Evolutionary conservation across 2,888 invertebrate genomes (phyloP).

Genomic region (Spisula subtruncata): DNA sequence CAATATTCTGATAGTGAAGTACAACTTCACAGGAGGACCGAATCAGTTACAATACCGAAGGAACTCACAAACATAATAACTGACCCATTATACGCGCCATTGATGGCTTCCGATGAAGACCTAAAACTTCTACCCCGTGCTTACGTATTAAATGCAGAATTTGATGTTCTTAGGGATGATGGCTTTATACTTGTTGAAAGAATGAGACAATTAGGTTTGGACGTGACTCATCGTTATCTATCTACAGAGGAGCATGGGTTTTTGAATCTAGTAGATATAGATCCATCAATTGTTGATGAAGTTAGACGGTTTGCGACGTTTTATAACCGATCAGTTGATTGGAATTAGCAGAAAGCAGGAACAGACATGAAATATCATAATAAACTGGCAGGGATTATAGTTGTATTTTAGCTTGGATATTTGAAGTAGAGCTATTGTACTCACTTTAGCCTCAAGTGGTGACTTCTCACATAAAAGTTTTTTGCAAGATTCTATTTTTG

Average conservation of each 20-base stretch:
- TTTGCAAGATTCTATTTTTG: no score
- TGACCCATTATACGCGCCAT: conserved; percentile 69
- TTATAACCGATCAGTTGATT: not conserved
- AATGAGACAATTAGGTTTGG: conserved; percentile 57
- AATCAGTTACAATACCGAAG: not conserved
- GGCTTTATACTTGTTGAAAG: conserved; percentile 71
- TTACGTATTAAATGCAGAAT: conserved; percentile 71
- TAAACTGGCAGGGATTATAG: no score
- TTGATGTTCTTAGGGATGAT: conserved; percentile 72
- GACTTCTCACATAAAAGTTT: no score
- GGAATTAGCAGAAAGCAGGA: no score
- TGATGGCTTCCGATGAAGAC: conserved; percentile 70
- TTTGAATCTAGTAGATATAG: conserved; percentile 52
- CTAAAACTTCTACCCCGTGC: conserved; percentile 65
- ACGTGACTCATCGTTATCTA: conserved; percentile 63
- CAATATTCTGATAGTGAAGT: not conserved
- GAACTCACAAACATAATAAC: conserved; percentile 55
- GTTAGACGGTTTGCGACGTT: conserved; percentile 50
- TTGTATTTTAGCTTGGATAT: no score
- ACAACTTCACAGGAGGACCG: not conserved
- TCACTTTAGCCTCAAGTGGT: no score
- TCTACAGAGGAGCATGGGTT: conserved; percentile 73
- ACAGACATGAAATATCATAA: no score
- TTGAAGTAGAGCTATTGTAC: no score
- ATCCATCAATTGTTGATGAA: conserved; percentile 50